Conservation (phyloP, 2,113 vertebrate species). For the Hiodon alosoides region DNA sequence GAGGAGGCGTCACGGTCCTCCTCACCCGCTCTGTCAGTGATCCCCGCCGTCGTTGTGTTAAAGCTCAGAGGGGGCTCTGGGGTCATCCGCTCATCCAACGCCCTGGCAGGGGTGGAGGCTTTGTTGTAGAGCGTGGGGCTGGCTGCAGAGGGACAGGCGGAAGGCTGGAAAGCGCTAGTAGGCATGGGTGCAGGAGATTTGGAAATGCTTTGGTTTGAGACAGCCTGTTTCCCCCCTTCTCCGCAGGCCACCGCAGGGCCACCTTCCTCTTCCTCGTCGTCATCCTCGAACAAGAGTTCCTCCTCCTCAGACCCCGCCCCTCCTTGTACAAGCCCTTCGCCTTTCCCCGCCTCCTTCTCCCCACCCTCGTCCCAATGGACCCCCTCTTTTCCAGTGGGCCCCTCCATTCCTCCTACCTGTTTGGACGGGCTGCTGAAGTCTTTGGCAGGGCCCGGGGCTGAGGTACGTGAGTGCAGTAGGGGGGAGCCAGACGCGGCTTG, state of each 20-base stretch:
- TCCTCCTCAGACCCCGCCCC: constrained; percentile 77
- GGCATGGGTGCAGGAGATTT: constrained; percentile 99
- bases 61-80: constrained; percentile 86
- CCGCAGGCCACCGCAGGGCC: constrained; percentile 68
- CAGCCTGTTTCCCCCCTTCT: constrained; percentile 88
- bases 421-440: constrained; percentile 69
- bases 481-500: constrained; percentile 63
- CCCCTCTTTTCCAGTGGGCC: constrained; percentile 68
- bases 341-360: constrained; percentile 60
- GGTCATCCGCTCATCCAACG: constrained; percentile 85
- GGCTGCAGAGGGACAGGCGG: constrained; percentile 74
- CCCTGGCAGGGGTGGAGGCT: constrained; percentile 78
- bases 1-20: constrained; percentile 69
- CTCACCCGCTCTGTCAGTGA: constrained; percentile 67
- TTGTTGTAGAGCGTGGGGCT: constrained; percentile 71
- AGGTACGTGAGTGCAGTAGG: constrained; percentile 76
- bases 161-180: constrained; percentile 92
- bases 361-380: constrained; percentile 64
- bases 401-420: constrained; percentile 68
- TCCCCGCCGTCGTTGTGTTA: constrained; percentile 82
- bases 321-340: constrained; percentile 50
- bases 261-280: constrained; percentile 76
- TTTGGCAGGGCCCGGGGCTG: constrained; percentile 89
- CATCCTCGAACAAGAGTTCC: constrained; percentile 81
- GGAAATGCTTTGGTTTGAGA: constrained; percentile 99